Evolutionary conservation across 2,888 invertebrate genomes (phyloP).

Genomic region (Hydropsyche betteni): DNA sequence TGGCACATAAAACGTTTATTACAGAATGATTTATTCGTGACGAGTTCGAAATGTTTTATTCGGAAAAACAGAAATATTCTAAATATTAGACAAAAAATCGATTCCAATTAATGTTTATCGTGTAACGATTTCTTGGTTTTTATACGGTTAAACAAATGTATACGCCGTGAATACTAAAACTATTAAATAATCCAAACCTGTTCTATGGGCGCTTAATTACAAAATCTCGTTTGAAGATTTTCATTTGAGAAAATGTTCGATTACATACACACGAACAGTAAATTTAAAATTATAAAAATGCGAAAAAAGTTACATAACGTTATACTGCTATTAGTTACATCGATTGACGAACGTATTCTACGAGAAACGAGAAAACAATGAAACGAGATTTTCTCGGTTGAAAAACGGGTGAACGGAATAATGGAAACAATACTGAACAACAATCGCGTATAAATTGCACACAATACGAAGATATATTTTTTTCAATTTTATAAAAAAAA

Average conservation of each 20-base stretch:
- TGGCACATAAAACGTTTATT: not conserved
- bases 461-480: not conserved
- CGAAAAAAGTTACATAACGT: not conserved
- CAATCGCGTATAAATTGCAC: not conserved
- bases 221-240: not conserved
- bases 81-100: not conserved
- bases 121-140: too few species aligned
- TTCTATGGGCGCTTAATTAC: slow-evolving; percentile 16
- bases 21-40: not conserved
- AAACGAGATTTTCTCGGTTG: not conserved
- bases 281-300: slow-evolving; percentile 5
- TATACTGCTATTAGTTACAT: not conserved
- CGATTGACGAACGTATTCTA: not conserved
- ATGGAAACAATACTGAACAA: slow-evolving; percentile 12
- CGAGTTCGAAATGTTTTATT: too few species aligned
- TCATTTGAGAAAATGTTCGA: not conserved
- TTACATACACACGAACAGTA: not conserved
- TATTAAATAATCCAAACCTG: slow-evolving; percentile 16
- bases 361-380: slow-evolving; percentile 5
- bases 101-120: not conserved
- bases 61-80: too few species aligned
- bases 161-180: slow-evolving; percentile 6
- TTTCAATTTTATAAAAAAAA: not conserved
- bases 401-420: slow-evolving; percentile 1
- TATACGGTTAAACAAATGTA: slow-evolving; percentile 9